These are phyloP conservation scores for Corvus cornix DNA, from an alignment of 2,113 vertebrate genomes.

Conservation along the genomic window DNA sequence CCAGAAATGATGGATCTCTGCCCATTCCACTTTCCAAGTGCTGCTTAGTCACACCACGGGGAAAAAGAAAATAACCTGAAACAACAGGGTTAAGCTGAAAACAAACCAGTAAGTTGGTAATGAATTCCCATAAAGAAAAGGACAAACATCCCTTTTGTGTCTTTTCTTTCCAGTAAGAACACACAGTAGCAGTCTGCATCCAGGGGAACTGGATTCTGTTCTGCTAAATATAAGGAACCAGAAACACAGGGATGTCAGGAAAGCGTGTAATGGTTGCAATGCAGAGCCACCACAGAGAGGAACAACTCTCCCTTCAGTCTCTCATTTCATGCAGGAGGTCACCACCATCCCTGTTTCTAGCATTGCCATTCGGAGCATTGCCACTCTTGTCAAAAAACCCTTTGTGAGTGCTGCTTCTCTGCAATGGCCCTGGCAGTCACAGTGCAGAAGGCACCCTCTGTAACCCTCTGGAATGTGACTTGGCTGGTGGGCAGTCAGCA, in stretches of 20 bases:
- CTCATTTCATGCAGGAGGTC: not conserved
- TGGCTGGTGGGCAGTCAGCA: not conserved
- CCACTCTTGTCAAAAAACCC: not conserved
- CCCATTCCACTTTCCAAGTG: not conserved
- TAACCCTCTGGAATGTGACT: rapidly evolving
- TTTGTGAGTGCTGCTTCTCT: not conserved
- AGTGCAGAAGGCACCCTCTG: not conserved
- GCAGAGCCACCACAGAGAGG: not conserved
- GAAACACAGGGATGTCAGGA: not conserved
- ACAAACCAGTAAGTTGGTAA: not conserved
- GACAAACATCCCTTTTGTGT: not conserved
- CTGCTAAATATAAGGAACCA: not conserved
- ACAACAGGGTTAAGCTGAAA: not conserved
- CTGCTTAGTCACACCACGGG: not conserved
- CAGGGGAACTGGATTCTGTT: not conserved
- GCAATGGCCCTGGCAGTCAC: not conserved
- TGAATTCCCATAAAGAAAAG: not conserved
- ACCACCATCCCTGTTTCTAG: not conserved
- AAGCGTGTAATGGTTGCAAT: not conserved
- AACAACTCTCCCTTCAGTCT: not conserved
- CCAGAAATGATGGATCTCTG: not conserved
- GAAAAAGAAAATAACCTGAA: not conserved
- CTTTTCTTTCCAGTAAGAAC: not conserved
- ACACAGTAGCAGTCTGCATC: not conserved
- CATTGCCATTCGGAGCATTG: not conserved